phyloP scores from a whole-genome alignment of 2,797 vertebrate species.

The Clarias fuscus region DNA sequence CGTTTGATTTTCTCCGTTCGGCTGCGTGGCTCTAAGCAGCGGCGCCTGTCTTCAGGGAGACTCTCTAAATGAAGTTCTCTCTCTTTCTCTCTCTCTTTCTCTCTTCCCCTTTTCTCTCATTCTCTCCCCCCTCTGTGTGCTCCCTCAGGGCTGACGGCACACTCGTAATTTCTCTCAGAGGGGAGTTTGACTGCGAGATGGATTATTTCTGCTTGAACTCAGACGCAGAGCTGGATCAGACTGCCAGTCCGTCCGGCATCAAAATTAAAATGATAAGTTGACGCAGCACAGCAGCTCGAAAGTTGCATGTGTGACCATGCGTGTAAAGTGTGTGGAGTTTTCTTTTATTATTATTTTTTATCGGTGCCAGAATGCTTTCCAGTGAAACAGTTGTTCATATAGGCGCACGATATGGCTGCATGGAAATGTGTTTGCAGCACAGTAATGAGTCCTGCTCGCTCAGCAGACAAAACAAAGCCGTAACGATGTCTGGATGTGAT shows the following conservation, averaged over 20 bases:
- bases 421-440: slow-evolving; percentile 2
- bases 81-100: neutral
- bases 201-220: slow-evolving; percentile 78
- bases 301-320: slow-evolving; percentile 16
- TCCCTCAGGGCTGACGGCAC: slow-evolving; percentile 57
- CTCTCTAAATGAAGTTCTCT: slow-evolving; percentile 70
- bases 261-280: slow-evolving; percentile 59
- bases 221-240: slow-evolving; percentile 64
- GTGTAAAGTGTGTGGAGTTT: neutral
- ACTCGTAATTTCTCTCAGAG: slow-evolving; percentile 70
- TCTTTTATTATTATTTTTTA: neutral
- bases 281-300: slow-evolving; percentile 44
- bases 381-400: slow-evolving; percentile 13
- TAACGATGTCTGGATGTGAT: neutral
- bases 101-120: slow-evolving; percentile 3
- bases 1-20: slow-evolving; percentile 48
- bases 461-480: neutral
- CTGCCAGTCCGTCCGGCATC: slow-evolving; percentile 51
- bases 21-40: slow-evolving; percentile 45
- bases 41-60: slow-evolving; percentile 64
- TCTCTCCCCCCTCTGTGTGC: slow-evolving; percentile 22
- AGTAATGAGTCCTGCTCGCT: slow-evolving; percentile 9
- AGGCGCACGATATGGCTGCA: neutral
- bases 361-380: neutral
- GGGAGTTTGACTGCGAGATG: slow-evolving; percentile 72